Base-by-base conservation (phyloP, 2,888 invertebrate species). In the Gandaritis pyraliata region DNA sequence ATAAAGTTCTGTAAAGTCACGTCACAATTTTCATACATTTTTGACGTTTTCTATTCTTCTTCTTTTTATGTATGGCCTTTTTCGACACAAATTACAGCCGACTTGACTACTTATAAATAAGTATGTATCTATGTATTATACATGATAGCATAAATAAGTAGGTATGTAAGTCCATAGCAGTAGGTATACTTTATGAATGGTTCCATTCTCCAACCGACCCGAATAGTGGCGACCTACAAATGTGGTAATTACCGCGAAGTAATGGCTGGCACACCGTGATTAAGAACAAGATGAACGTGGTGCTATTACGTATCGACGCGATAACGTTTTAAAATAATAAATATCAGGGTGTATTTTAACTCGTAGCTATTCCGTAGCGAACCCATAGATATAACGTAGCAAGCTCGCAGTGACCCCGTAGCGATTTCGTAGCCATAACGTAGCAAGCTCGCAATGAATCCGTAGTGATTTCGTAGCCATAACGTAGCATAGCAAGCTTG, bases 231-330 rank as follows among this genome's bases (percentile, higher is more conserved):
- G 80, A 85, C 82, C 83, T 87, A 88, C 85, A 86, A 87, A 87
- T 86, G 88, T 81, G 80, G 87, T 83, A 87, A 88, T 90, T 89
- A 90, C 77, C 68, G 68, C 70, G 69, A 61, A 89, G 75, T 86
- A 85, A 88, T 85, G 84, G 74, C 70, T 72, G 64, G 75, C 77
- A 70, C 74, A 69, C 75, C 82, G 80, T 90, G 88, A 90, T 90
- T 89, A 89, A 90, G 86, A 66, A 71, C 72, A 71, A 85, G 87
- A 86, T 84, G 78, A 77, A 82, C n/a, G 53, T 52, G 18, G 11
- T 3, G 15, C 51, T 10, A 76, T 76, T 80, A 73, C 74, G 73
- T 80, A 58, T 74, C 7, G 41, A 7, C 12, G 23, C 3, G 23
- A 33, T 33, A 33, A 8, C n/a, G n/a, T n/a, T n/a, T n/a, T n/a